phyloP scores from a whole-genome alignment of 2,888 invertebrate genomes.

The Atethmia centrago region DNA sequence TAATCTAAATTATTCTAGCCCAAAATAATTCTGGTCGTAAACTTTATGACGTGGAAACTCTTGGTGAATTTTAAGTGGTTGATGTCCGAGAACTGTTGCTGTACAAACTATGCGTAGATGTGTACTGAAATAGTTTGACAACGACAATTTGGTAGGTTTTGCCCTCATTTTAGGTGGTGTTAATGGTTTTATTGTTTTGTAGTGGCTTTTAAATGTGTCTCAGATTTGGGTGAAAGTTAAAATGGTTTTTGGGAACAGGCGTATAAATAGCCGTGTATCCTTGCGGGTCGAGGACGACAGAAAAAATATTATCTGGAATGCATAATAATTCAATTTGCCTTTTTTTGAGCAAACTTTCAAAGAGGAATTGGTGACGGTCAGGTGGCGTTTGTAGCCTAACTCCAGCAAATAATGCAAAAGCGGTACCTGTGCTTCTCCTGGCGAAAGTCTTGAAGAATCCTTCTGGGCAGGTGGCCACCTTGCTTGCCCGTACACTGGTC shows the following conservation, averaged over 20 bases:
- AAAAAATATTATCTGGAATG: too few species aligned
- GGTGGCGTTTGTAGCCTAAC: too few species aligned
- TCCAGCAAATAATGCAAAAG: too few species aligned
- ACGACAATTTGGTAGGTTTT: constrained; percentile 9
- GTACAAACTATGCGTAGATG: constrained; percentile 17
- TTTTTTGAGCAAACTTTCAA: too few species aligned
- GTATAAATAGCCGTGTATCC: too few species aligned
- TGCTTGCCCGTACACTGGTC: too few species aligned
- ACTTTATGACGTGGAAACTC: constrained; percentile 64
- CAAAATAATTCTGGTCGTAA: constrained; percentile 62
- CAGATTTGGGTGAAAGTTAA: not conserved
- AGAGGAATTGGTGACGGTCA: too few species aligned
- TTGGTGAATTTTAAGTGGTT: constrained; percentile 61
- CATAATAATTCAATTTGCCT: too few species aligned
- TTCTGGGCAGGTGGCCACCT: too few species aligned
- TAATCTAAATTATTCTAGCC: constrained; percentile 68
- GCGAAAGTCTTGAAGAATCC: too few species aligned
- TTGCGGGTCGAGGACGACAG: too few species aligned
- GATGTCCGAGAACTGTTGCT: constrained; percentile 17
- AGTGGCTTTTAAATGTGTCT: not conserved
- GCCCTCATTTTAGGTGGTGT: constrained; percentile 5
- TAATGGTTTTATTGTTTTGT: constrained; percentile 16
- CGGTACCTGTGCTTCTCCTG: too few species aligned
- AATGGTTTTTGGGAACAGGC: constrained; percentile 1
- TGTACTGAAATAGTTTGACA: constrained; percentile 25